Evolutionary conservation across 2,113 vertebrate species (phyloP), one percentile per base, ranked within the genome.

Genomic region (Zootoca vivipara): DNA sequence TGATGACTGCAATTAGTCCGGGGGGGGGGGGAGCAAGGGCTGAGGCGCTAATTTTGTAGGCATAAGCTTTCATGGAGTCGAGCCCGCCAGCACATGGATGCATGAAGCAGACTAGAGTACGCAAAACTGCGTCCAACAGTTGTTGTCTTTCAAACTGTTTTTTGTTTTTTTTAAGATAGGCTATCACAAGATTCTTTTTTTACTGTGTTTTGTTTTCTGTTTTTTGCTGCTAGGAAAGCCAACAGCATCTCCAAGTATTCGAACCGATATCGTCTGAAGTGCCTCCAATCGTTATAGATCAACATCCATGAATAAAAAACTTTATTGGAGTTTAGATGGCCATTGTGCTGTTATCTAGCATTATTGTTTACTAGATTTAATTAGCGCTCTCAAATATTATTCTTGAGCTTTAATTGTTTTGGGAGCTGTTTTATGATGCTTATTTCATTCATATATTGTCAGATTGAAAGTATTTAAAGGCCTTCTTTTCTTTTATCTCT

Each of bases 391-490:
- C 16, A 86, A 35, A 65, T 33, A 82, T 77, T 73, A 30, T 70
- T 81, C 7, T 64, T 78, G 30, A 20, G 87, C 40, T 73, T 86
- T 15, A 62, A 30, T 90, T 69, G 26, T 13, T 65, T 22, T 83
- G 8, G 38, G 6, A 20, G 58, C 30, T 92, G 94, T 62, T 75
- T 30, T 81, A 89, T 89, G 2, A 28, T 62, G 52, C 40, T 65
- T 67, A 64, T 38, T 89, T 86, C 33, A 20, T 26, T 86, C 38
- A 24, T 26, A 35, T 67, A 78, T 93, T 85, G 87, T 74, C 67
- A 92, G 18, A 35, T 2, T 62, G 56, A 88, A 93, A 89, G 83
- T 0, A 28, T 85, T 94, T 82, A 89, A 83, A 56, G 40, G 5
- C 33, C 2, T 74, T 74, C 13, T 74, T 74, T 74, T 2, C 16